Conservation (phyloP, 92 coral and sea anemone species). For the Parazoanthus darwini region DNA sequence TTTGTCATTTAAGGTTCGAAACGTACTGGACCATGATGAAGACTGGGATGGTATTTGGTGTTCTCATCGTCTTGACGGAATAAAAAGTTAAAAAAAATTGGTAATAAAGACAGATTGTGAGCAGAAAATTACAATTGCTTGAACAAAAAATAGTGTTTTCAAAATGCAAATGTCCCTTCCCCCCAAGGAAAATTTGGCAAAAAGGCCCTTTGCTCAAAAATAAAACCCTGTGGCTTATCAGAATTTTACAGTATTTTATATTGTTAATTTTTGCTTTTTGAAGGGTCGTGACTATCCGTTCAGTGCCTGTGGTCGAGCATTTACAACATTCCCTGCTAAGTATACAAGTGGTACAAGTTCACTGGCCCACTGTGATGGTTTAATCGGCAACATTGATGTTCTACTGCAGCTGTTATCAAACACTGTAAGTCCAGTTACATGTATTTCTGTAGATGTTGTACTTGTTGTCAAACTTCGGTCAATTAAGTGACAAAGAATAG, state of each 20-base stretch:
- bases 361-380: constrained; percentile 66
- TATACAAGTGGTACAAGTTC: constrained; percentile 54
- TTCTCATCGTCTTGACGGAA: too few species aligned
- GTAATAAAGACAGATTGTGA: too few species aligned
- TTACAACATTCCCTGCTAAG: constrained; percentile 86
- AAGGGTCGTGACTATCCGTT: constrained; percentile 96
- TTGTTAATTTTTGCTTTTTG: not conserved
- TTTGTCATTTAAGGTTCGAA: too few species aligned
- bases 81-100: too few species aligned
- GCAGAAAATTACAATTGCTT: too few species aligned
- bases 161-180: too few species aligned
- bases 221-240: too few species aligned
- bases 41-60: too few species aligned
- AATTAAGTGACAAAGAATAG: not conserved
- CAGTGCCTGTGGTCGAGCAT: constrained; percentile 88
- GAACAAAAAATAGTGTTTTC: too few species aligned
- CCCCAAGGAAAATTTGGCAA: too few species aligned
- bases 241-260: not conserved
- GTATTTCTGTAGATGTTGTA: not conserved
- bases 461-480: not conserved
- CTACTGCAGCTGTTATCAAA: constrained; percentile 66
- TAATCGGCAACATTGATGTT: constrained; percentile 80
- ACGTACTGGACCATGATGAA: too few species aligned
- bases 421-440: constrained; percentile 55
- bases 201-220: too few species aligned